Conservation (phyloP, 2,888 invertebrate genomes). For the Monoplex corrugatus region DNA sequence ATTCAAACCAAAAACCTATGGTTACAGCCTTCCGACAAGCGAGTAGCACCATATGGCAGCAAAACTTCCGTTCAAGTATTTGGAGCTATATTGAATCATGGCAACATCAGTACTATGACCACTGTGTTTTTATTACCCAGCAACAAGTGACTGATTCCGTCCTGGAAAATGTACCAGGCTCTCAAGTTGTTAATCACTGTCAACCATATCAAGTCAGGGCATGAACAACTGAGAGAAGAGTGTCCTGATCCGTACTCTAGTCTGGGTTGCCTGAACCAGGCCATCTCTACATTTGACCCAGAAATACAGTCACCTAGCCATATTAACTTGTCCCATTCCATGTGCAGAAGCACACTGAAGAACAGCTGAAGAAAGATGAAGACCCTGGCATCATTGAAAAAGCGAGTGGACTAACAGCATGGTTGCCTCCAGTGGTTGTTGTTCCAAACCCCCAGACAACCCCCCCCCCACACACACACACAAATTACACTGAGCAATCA, state of each 20-base stretch:
- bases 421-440: not conserved
- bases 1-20: not conserved
- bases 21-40: not conserved
- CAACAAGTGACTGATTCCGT: not conserved
- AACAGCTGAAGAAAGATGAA: not conserved
- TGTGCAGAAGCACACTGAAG: not conserved
- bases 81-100: not conserved
- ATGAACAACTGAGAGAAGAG: not conserved
- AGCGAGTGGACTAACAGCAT: not conserved
- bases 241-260: not conserved
- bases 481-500: too few species aligned
- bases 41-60: not conserved
- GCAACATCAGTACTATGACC: too few species aligned
- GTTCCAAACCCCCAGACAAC: slow-evolving; percentile 11
- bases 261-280: not conserved
- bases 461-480: too few species aligned
- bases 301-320: too few species aligned
- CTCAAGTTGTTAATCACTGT: not conserved
- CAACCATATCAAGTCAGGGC: not conserved
- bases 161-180: not conserved
- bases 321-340: not conserved
- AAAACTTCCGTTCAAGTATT: not conserved
- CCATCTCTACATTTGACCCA: too few species aligned
- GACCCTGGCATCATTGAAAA: not conserved
- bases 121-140: too few species aligned